These are phyloP conservation scores for Catostylus mosaicus DNA, from an alignment of 30 jellyfish, hydroid and myxozoan genomes.

Conservation along the genomic window DNA sequence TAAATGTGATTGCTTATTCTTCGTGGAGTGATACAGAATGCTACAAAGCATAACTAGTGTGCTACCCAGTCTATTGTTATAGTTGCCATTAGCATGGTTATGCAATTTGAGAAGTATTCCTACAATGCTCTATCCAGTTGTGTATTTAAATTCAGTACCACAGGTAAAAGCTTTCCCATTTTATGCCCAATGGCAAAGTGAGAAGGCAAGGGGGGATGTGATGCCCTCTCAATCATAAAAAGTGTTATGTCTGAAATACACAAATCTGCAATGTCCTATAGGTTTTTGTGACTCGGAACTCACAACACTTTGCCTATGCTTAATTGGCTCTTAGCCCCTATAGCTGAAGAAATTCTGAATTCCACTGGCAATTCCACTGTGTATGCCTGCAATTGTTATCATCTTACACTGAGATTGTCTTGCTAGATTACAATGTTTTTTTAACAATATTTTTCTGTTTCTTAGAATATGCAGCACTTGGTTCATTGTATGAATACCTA, in stretches of 20 bases:
- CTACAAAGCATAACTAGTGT: background rate
- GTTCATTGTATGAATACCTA: conserved; percentile 77
- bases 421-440: background rate
- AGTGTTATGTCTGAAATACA: too few relatives aligned
- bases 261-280: background rate
- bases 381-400: background rate
- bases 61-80: background rate
- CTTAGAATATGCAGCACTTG: conserved; percentile 86
- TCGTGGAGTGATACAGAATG: background rate
- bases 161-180: too few relatives aligned
- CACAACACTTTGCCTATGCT: background rate
- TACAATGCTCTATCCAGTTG: too few relatives aligned
- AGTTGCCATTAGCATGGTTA: background rate
- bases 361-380: background rate
- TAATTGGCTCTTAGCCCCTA: background rate
- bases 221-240: too few relatives aligned
- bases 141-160: too few relatives aligned
- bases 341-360: background rate
- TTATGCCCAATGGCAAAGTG: too few relatives aligned
- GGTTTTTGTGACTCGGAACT: background rate
- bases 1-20: background rate
- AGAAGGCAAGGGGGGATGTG: too few relatives aligned
- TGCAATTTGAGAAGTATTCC: too few relatives aligned
- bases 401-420: background rate
- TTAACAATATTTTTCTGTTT: background rate